Evolutionary conservation across 2,888 invertebrate species (phyloP).

Genomic region (Calameuta filiformis): DNA sequence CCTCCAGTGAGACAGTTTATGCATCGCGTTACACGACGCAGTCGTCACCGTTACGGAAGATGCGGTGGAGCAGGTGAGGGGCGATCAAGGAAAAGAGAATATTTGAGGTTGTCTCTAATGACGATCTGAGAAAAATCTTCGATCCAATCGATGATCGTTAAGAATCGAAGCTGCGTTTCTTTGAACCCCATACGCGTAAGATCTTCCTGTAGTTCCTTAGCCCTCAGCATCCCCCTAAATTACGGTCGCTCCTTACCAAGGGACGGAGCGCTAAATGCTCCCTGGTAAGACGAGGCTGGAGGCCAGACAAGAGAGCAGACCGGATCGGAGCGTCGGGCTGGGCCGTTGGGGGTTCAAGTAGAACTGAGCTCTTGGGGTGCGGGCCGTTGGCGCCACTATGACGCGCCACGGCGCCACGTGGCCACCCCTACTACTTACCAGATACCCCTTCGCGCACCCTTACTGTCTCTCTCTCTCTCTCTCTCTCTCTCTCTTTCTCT

Average conservation of each 20-base stretch:
- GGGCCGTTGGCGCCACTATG: slow-evolving; percentile 62
- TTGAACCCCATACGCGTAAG: background rate
- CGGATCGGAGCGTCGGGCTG: slow-evolving; percentile 33
- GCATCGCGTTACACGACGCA: too few species aligned
- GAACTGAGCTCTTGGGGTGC: slow-evolving; percentile 52
- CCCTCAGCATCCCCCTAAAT: slow-evolving; percentile 2
- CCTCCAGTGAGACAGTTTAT: too few species aligned
- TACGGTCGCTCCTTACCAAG: slow-evolving; percentile 1
- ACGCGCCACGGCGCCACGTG: slow-evolving; percentile 65
- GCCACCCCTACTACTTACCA: slow-evolving; percentile 49
- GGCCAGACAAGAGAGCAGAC: slow-evolving; percentile 16
- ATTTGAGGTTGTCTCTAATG: too few species aligned
- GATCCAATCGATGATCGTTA: background rate
- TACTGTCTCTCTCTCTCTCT: slow-evolving; percentile 19
- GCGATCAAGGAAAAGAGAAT: too few species aligned
- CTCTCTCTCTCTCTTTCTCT: slow-evolving; percentile 17
- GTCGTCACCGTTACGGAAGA: too few species aligned
- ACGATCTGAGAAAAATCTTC: too few species aligned
- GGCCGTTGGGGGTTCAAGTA: slow-evolving; percentile 47
- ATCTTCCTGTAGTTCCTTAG: background rate
- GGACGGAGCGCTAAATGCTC: slow-evolving; percentile 11
- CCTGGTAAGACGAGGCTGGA: slow-evolving; percentile 6
- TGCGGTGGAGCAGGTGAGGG: too few species aligned
- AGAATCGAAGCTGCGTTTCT: background rate
- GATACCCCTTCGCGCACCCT: slow-evolving; percentile 12